Base-by-base conservation (phyloP, 2,888 invertebrate species). In the Cataglyphis albicans region DNA sequence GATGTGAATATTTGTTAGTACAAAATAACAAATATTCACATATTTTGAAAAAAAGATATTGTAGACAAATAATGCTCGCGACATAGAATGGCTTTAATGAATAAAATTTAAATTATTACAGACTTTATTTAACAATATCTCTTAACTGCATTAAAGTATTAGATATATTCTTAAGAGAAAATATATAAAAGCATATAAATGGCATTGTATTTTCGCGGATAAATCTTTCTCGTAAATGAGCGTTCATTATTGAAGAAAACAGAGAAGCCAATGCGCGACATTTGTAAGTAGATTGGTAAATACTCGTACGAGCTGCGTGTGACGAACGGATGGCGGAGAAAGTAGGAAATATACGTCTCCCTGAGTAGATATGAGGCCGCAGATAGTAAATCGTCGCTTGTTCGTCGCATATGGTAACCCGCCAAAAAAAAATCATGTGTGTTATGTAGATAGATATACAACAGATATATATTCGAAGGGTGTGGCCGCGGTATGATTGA, bases 291-390 rank as follows among this genome's bases (percentile, higher is more conserved):
- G 59, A 80, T 57, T 85, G 52, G 68, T 61, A 76, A 81, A 84
- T 63, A 81, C 68, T 73, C 48, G 59, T 64, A 67, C 75, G 61
- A 81, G 68, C 68, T 38, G 48, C 4, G 48, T 80, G 63, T 48
- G 57, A 81, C 73, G 72, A 70, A 59, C 82, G 55, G 59, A 83
- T 83, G 76, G 67, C 63, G 88, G 91, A 91, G 91, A 91, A 91
- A 91, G 91, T 91, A 90, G 91, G 90, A 91, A 91, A 90, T 86
- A 85, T 84, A 83, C 84, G n/a, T 52, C 48, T 85, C 81, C 65
- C 84, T 84, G 83, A 88, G 82, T 87, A 83, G 86, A 85, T 61
- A 83, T 78, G 61, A 65, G 21, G 38, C 10, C 55, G 38, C 41
- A 52, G 48, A 52, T 74, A 68, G 73, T 80, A 82, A 80, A 74